These are phyloP conservation scores for Halichoerus grypus DNA, from an alignment of 2,113 vertebrate genomes.

Conservation along the genomic window DNA sequence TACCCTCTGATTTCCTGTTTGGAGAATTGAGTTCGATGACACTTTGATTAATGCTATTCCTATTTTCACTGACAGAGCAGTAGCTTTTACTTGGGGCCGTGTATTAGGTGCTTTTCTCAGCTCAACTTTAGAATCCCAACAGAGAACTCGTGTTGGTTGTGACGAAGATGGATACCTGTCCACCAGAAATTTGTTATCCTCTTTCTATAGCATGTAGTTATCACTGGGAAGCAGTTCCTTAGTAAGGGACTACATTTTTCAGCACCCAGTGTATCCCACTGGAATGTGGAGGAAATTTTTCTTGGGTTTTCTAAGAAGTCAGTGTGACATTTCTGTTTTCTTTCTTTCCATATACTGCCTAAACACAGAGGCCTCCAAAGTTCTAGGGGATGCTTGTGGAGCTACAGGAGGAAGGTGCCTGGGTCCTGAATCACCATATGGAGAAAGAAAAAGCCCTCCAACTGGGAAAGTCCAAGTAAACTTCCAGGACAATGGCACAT, in stretches of 20 bases:
- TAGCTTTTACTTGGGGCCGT: constrained; percentile 40
- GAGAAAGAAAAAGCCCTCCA: background rate
- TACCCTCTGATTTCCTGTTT: constrained; percentile 54
- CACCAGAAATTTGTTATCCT: background rate
- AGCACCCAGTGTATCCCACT: background rate
- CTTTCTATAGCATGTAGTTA: background rate
- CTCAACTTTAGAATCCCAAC: constrained; percentile 39
- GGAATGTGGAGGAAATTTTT: background rate
- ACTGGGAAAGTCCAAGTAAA: background rate
- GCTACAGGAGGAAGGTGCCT: background rate
- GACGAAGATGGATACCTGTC: constrained; percentile 18
- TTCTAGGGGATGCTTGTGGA: background rate
- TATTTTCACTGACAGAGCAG: constrained; percentile 55
- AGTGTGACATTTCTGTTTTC: background rate
- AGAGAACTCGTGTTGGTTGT: background rate
- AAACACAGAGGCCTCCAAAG: background rate
- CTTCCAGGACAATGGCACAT: background rate
- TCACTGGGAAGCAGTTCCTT: background rate
- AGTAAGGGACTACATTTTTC: constrained; percentile 25
- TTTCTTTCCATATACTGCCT: background rate
- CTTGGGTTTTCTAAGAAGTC: background rate
- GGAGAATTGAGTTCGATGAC: constrained; percentile 59
- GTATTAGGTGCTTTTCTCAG: background rate
- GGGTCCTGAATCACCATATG: background rate
- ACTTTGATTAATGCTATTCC: constrained; percentile 70